Base-by-base conservation (phyloP, 1,140 invertebrate species). In the Holotrichia oblita region DNA sequence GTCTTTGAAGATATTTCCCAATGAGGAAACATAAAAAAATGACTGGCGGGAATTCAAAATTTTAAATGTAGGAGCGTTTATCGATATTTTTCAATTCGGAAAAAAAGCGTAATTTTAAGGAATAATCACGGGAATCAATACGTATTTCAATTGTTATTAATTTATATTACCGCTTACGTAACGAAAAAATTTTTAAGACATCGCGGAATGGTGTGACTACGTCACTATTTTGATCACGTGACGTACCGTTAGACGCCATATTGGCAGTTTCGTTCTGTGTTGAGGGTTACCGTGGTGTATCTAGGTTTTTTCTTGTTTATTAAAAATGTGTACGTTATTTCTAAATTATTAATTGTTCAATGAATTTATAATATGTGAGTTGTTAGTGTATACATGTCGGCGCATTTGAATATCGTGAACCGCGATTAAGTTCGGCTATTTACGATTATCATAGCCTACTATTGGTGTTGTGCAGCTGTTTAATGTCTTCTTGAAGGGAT, bases 181-280 rank as follows among this genome's bases (percentile, higher is more conserved):
- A 84, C 77, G 82, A 85, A 83, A 86, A 84, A 86, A 84, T 78
- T 79, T 79, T 81, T 81, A 83, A 83, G 83, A 84, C 84, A 83
- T 84, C 81, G 82, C 79, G 81, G 78, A 79, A 81, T 79, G 78
- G 82, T 81, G 79, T 74, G 81, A 80, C 81, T 85, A 87, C 87
- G 87, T 88, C 87, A 88, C 86, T 86, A 85, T 88, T 87, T 86
- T 85, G 85, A 82, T 89, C 88, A 89, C 87, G 87, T 89, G 88
- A 89, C 85, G 83, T 82, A 83, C 85, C 85, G 86, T 87, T 84
- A 85, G 87, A 86, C 88, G 88, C 88, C 88, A 89, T 89, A 87
- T 89, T 89, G 87, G 87, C 86, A 88, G 87, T 87, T 87, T 85
- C 83, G 84, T 86, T 82, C 81, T 82, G 82, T 83, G 83, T 82